Base-by-base conservation (phyloP, 1,140 invertebrate species). In the Neodiprion virginianus region DNA sequence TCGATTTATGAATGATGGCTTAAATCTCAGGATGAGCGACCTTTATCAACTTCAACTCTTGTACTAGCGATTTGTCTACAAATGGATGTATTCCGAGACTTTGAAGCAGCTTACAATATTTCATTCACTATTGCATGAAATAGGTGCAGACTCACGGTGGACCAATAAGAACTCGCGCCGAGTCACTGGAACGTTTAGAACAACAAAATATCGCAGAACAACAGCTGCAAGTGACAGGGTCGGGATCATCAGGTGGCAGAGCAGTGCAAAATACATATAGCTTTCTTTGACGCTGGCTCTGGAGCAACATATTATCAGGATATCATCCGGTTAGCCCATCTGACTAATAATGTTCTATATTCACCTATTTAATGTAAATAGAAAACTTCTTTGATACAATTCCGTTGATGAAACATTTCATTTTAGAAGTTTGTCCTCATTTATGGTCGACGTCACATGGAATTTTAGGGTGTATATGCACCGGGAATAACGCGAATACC, bases 241-340 rank as follows among this genome's bases (percentile, higher is more conserved):
- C 85, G 21, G 83, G 85, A 65, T 82, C 91, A 72, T 90, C 91
- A 40, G 88, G 88, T 50, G 88, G 88, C 17, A 87, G 93, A 80
- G 93, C 93, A 47, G 89, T 94, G 67, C 93, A 94, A 82, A 94
- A 94, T 84, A 91, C 93, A 50, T 94, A 94, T 80, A 93, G 93
- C 75, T 94, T 94, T 85, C 92, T 94, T 70, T 94, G 88, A 92
- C 84, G 85, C 72, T 88, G 87, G 83, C 84, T 88, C 76, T 81
- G 81, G 40, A 82, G 79, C 75, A 82, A 81, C 78, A 72, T 84
- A 75, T 79, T 82, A 28, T 81, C 82, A 50, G 80, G 77, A 69
- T 85, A 86, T 72, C 82, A 82, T 75, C 77, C 80, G 61, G 81
- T 85, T 77, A 82, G 80, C 78, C 80, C 80, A 53, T 48, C 79